A percentile compares a stretch with the other conserved stretches of the same genome.
These are phyloP conservation scores for Macrophya alboannulata DNA, from an alignment of 2,888 invertebrate species.

Conservation along the genomic window DNA sequence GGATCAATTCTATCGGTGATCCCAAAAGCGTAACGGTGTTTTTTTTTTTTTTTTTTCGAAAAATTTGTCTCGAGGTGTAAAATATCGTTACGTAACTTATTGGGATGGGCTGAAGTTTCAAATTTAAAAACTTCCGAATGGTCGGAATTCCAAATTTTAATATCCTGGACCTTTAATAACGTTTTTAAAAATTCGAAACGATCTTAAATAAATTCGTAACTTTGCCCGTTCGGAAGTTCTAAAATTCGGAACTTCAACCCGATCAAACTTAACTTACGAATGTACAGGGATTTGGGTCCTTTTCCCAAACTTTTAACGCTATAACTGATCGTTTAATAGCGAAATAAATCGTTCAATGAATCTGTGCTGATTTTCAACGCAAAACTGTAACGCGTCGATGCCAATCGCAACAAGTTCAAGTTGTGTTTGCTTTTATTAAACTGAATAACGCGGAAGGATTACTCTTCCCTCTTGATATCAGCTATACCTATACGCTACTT, in stretches of 20 bases:
- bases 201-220: too few species aligned
- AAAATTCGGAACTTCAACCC: too few species aligned
- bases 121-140: too few species aligned
- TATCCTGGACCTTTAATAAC: too few species aligned
- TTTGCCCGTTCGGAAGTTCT: too few species aligned
- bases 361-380: neutral
- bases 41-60: neutral
- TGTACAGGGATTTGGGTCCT: neutral
- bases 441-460: constrained; percentile 22
- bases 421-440: constrained; percentile 11
- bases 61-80: neutral
- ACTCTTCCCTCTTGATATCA: neutral
- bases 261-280: too few species aligned
- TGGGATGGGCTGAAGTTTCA: too few species aligned
- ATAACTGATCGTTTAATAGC: neutral
- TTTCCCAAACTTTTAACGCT: neutral
- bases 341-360: neutral
- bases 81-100: neutral
- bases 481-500: neutral
- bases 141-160: too few species aligned
- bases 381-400: neutral
- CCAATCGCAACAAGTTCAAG: constrained; percentile 11
- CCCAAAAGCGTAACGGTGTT: neutral
- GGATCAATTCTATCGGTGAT: neutral
- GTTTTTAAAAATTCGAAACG: too few species aligned